Conservation (phyloP, 2,888 invertebrate genomes). For the Platycnemis pennipes region DNA sequence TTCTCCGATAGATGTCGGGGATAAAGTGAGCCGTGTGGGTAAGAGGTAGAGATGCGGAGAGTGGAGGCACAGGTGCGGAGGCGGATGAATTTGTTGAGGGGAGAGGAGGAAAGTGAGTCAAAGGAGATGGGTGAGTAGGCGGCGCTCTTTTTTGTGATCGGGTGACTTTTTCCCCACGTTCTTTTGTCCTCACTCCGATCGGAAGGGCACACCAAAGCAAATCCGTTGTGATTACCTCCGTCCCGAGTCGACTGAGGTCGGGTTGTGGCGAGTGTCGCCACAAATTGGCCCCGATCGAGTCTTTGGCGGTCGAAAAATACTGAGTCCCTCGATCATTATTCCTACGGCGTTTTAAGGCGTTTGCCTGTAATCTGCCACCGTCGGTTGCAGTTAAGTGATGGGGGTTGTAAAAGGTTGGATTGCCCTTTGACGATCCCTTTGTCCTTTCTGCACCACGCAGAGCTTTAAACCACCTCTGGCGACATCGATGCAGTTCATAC, state of each 20-base stretch:
- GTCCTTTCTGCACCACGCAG: no score
- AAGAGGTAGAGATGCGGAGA: background rate
- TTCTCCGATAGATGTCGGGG: constrained; percentile 59
- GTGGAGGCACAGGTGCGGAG: background rate
- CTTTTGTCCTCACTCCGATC: background rate
- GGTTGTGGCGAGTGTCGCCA: background rate
- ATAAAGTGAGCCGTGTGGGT: constrained; percentile 6
- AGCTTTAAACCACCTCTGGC: no score
- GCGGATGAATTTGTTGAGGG: background rate
- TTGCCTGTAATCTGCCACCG: background rate
- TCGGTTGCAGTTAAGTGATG: background rate
- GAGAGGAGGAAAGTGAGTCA: background rate
- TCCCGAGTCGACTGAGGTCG: background rate
- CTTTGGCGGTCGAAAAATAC: background rate
- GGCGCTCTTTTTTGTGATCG: constrained; percentile 42
- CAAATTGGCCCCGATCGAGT: background rate
- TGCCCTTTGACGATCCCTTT: background rate
- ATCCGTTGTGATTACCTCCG: background rate
- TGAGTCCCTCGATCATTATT: background rate
- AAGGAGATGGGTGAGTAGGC: background rate
- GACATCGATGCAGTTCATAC: no score
- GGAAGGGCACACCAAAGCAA: background rate
- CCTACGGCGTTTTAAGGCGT: background rate
- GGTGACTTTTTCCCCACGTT: constrained; percentile 52
- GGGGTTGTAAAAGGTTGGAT: background rate